These are phyloP conservation scores for Drosophila pegasa DNA, from an alignment of 2,888 invertebrate species.

Conservation along the genomic window DNA sequence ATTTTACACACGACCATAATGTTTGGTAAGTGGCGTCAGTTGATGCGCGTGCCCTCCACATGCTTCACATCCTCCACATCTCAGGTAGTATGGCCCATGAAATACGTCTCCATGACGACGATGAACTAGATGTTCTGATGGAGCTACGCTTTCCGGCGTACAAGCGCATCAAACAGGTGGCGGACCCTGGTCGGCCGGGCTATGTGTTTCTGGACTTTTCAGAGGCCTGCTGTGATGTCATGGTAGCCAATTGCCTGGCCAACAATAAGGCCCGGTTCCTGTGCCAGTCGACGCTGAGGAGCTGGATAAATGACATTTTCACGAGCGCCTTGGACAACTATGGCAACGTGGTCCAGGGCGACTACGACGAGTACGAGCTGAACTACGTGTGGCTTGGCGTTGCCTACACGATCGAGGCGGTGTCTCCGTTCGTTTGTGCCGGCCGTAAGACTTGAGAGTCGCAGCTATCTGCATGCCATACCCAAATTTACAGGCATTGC, in stretches of 20 bases:
- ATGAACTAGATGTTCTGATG: slow-evolving; percentile 70
- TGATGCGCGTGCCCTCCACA: too few relatives aligned
- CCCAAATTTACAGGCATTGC: slow-evolving; percentile 50
- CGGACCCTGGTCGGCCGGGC: slow-evolving; percentile 46
- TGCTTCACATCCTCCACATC: too few relatives aligned
- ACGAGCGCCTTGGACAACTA: slow-evolving; percentile 1
- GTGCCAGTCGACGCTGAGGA: slow-evolving; percentile 7
- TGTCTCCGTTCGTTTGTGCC: slow-evolving; percentile 60
- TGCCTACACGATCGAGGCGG: slow-evolving; percentile 59
- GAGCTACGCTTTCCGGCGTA: slow-evolving; percentile 49
- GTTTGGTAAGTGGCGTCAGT: slow-evolving; percentile 52
- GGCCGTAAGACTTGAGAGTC: slow-evolving; percentile 49
- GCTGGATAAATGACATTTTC: slow-evolving; percentile 42
- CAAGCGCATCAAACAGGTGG: slow-evolving; percentile 18
- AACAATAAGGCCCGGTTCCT: slow-evolving; percentile 21
- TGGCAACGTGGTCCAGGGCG: background rate
- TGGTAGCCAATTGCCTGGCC: slow-evolving; percentile 19
- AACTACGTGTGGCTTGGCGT: slow-evolving; percentile 42
- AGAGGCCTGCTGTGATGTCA: slow-evolving; percentile 1
- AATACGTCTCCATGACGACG: slow-evolving; percentile 48
- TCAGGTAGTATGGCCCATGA: slow-evolving; percentile 61
- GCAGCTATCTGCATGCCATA: slow-evolving; percentile 44
- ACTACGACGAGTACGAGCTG: slow-evolving; percentile 35
- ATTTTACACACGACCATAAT: slow-evolving; percentile 11
- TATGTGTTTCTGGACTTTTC: slow-evolving; percentile 55